These are phyloP conservation scores for Malacoctenus gilli DNA, from an alignment of 2,797 vertebrate species.

Conservation along the genomic window DNA sequence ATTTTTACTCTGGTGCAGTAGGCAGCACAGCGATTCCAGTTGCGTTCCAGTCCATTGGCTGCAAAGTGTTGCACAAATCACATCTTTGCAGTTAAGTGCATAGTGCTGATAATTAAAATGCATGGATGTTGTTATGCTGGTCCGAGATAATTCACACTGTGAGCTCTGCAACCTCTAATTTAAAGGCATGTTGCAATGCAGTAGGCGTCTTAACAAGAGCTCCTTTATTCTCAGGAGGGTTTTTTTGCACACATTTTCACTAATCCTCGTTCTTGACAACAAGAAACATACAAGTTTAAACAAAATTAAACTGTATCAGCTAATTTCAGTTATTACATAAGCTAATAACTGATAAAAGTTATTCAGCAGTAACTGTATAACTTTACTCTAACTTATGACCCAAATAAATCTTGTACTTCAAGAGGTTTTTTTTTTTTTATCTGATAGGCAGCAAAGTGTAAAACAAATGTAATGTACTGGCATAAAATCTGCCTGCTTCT, in stretches of 20 bases:
- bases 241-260: neutral
- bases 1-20: constrained; percentile 77
- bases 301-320: too few relatives aligned
- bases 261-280: constrained; percentile 7
- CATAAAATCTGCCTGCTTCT: too few relatives aligned
- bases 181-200: neutral
- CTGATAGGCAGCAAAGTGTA: too few relatives aligned
- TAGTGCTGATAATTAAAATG: constrained; percentile 29
- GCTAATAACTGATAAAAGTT: too few relatives aligned
- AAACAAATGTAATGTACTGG: too few relatives aligned
- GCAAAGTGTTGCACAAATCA: constrained; percentile 55
- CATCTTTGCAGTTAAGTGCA: constrained; percentile 4
- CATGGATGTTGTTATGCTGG: neutral
- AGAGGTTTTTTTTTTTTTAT: too few relatives aligned
- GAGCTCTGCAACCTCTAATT: neutral
- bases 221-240: constrained; percentile 10
- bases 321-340: too few relatives aligned
- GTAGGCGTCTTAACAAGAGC: constrained; percentile 9
- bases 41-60: constrained; percentile 25
- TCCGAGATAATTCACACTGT: constrained; percentile 2
- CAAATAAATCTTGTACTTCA: too few relatives aligned
- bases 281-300: neutral
- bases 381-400: too few relatives aligned
- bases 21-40: constrained; percentile 40
- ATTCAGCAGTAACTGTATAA: too few relatives aligned